These are phyloP conservation scores for Phainopepla nitens DNA, from an alignment of 2,113 vertebrate genomes.

Conservation along the genomic window DNA sequence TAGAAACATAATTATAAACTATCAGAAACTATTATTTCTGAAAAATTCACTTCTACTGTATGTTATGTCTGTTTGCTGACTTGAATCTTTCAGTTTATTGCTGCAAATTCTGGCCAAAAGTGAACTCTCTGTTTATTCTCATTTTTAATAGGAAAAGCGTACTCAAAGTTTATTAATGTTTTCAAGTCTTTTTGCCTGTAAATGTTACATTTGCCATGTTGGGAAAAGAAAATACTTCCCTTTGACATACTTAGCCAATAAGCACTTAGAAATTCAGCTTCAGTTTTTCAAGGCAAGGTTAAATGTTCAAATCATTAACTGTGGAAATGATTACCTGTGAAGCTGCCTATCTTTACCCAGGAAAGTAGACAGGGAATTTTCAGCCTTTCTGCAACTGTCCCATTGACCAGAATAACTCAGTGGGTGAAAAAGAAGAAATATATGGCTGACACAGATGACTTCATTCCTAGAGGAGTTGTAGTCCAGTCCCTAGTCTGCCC, in stretches of 20 bases:
- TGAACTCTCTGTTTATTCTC: not conserved
- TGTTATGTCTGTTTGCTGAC: not conserved
- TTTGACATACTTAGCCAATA: not conserved
- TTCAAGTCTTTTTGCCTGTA: not conserved
- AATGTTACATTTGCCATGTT: not conserved
- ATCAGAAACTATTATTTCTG: not conserved
- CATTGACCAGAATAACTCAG: not conserved
- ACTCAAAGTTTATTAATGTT: not conserved
- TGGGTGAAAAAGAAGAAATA: not conserved
- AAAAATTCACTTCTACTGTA: not conserved
- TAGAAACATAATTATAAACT: not conserved
- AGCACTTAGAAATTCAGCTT: not conserved
- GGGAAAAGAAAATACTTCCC: not conserved
- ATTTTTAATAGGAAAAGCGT: not conserved
- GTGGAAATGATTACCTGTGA: not conserved
- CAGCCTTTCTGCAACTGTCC: not conserved
- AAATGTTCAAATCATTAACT: conserved; percentile 20
- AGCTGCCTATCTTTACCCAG: not conserved
- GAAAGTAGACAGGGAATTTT: not conserved
- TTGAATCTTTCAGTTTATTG: not conserved
- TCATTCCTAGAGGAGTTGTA: not conserved
- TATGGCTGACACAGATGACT: not conserved
- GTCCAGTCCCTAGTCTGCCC: not conserved
- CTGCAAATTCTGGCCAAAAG: not conserved
- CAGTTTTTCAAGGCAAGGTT: not conserved